These are phyloP conservation scores for Athalia cordata DNA, from an alignment of 2,888 invertebrate genomes.

Conservation along the genomic window DNA sequence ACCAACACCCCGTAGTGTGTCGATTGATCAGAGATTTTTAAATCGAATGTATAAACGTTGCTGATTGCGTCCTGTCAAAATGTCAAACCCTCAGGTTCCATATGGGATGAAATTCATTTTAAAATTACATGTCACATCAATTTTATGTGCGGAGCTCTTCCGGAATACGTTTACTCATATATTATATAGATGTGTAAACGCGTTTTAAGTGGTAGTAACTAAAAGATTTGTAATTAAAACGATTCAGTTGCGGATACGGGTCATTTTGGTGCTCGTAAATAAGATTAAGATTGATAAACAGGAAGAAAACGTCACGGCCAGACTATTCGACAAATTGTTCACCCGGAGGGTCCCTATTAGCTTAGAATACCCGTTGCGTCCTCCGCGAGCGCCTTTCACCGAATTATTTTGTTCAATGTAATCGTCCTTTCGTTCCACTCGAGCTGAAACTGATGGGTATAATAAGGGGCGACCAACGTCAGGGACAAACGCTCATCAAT, in stretches of 20 bases:
- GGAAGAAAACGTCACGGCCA: conserved; percentile 26
- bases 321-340: conserved; percentile 32
- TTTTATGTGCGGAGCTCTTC: too few species aligned
- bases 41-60: too few species aligned
- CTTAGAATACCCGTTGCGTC: neutral
- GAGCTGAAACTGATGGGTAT: neutral
- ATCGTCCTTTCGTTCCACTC: conserved; percentile 4
- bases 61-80: too few species aligned
- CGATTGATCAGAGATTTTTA: neutral
- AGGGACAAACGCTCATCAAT: neutral
- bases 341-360: neutral
- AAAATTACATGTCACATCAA: too few species aligned
- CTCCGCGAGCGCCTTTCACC: neutral
- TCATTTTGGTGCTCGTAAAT: neutral
- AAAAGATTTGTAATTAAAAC: neutral
- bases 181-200: too few species aligned
- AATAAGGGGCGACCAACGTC: too few species aligned
- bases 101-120: too few species aligned
- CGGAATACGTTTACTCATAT: too few species aligned
- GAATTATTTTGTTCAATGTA: neutral
- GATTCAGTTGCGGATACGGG: neutral
- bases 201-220: neutral
- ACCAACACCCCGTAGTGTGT: neutral
- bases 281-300: conserved; percentile 25
- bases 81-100: too few species aligned